These are phyloP conservation scores for Cantharis nigra DNA, from an alignment of 2,888 invertebrate genomes.

Conservation along the genomic window DNA sequence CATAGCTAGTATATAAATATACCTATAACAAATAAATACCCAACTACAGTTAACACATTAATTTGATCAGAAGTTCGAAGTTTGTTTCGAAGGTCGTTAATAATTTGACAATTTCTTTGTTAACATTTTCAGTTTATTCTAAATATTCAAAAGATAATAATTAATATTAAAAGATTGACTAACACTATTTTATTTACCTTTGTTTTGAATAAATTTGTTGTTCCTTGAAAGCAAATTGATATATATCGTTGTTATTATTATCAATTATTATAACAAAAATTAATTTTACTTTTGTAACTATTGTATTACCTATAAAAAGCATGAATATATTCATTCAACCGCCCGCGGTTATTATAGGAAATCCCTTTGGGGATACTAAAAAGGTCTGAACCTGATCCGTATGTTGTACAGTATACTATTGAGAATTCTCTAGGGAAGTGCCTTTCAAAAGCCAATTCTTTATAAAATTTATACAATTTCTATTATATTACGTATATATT, in stretches of 20 bases:
- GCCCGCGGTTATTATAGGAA: slow-evolving; percentile 17
- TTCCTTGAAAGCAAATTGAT: background rate
- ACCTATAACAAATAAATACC: too few relatives aligned
- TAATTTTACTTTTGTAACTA: slow-evolving; percentile 11
- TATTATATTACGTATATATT: background rate
- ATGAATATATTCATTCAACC: slow-evolving; percentile 7
- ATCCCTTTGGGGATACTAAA: slow-evolving; percentile 17
- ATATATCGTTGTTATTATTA: background rate
- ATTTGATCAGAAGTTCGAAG: too few relatives aligned
- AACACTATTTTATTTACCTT: background rate
- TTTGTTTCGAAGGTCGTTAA: too few relatives aligned
- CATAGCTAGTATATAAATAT: too few relatives aligned
- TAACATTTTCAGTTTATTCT: too few relatives aligned
- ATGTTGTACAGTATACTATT: slow-evolving; percentile 1
- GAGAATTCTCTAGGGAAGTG: background rate
- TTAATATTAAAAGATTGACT: too few relatives aligned
- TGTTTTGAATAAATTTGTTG: background rate
- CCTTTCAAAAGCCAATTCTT: slow-evolving; percentile 4
- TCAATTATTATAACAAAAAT: background rate
- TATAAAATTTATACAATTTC: background rate
- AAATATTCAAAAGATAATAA: too few relatives aligned
- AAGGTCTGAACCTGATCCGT: slow-evolving; percentile 14
- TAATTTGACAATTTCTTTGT: too few relatives aligned
- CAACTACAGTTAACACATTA: too few relatives aligned
- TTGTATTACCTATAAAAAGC: slow-evolving; percentile 10